Evolutionary conservation across 1,140 invertebrate genomes (phyloP).

Genomic region (Pollicipes pollicipes): DNA sequence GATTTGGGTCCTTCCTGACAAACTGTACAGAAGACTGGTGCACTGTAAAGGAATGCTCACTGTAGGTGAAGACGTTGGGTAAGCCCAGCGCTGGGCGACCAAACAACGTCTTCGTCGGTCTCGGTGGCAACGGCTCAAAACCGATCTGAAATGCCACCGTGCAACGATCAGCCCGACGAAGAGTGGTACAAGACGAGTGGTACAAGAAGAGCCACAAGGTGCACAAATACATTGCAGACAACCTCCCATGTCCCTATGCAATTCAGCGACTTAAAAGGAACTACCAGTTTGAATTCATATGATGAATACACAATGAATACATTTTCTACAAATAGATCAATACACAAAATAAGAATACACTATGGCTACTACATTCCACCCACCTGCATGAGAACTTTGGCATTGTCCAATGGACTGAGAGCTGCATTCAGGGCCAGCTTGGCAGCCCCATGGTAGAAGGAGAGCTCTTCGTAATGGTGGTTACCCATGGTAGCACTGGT

Average conservation of each 20-base stretch:
- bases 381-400: background rate
- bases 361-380: background rate
- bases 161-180: conserved; percentile 13
- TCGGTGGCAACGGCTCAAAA: conserved; percentile 20
- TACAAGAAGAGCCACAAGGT: too few relatives aligned
- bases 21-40: too few relatives aligned
- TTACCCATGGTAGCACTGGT: background rate
- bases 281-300: too few relatives aligned
- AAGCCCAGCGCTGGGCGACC: background rate
- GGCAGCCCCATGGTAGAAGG: background rate
- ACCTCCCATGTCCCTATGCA: too few relatives aligned
- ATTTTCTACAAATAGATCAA: too few relatives aligned
- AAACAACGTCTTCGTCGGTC: background rate
- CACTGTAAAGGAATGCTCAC: too few relatives aligned
- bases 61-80: background rate
- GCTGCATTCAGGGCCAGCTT: background rate
- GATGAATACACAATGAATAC: too few relatives aligned
- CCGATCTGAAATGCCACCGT: conserved; percentile 7
- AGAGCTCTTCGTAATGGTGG: background rate
- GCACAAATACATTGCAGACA: too few relatives aligned
- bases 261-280: too few relatives aligned
- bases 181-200: too few relatives aligned
- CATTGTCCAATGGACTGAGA: background rate
- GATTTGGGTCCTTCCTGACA: background rate
- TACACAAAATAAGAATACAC: conserved; percentile 18